These are phyloP conservation scores for Sebastes alutus DNA, from an alignment of 2,797 vertebrate genomes.

Conservation along the genomic window DNA sequence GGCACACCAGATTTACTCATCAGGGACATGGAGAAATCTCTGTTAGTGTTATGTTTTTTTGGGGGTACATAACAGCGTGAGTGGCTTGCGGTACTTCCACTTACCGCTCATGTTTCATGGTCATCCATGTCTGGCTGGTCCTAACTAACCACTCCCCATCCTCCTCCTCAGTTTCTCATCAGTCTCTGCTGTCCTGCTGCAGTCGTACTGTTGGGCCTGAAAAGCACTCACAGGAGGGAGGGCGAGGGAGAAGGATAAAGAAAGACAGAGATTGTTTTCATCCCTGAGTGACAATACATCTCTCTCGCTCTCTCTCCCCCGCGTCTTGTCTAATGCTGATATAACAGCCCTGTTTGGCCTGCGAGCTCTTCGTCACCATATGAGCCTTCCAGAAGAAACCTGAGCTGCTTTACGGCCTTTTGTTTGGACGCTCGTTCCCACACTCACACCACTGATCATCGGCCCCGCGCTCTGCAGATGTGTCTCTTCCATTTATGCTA, in stretches of 20 bases:
- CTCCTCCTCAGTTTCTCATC: neutral
- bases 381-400: conserved; percentile 64
- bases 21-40: conserved; percentile 2
- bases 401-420: conserved; percentile 55
- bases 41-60: conserved; percentile 4
- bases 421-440: conserved; percentile 75
- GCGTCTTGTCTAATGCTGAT: conserved; percentile 40
- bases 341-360: conserved; percentile 53
- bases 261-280: conserved; percentile 43
- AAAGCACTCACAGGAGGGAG: conserved; percentile 13
- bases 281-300: conserved; percentile 31
- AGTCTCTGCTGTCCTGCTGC: conserved; percentile 12
- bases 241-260: conserved; percentile 18
- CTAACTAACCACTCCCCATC: neutral
- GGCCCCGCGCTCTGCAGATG: conserved; percentile 52
- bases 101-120: conserved; percentile 41
- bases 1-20: neutral
- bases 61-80: conserved; percentile 23
- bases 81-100: neutral
- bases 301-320: conserved; percentile 11
- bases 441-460: conserved; percentile 67
- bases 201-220: neutral
- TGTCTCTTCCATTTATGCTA: conserved; percentile 59
- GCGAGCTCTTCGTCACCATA: conserved; percentile 40
- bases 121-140: conserved; percentile 22